Evolutionary conservation across 2,113 vertebrate genomes (phyloP).

Genomic region (Percopsis transmontana): DNA sequence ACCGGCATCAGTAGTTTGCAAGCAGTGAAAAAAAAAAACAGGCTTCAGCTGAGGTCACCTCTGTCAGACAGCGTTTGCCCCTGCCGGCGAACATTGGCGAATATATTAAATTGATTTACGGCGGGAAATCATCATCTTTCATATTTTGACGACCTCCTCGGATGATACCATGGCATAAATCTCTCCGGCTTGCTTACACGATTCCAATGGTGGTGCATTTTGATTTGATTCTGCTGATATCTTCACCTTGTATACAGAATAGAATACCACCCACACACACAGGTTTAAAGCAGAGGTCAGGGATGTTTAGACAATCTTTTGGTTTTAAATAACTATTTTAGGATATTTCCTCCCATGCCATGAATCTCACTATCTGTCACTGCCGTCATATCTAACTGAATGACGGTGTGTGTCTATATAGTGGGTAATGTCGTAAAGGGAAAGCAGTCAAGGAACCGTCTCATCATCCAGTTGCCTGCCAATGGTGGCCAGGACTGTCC

Average conservation of each 20-base stretch:
- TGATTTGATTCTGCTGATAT: slow-evolving; percentile 42
- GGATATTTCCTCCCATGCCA: slow-evolving; percentile 18
- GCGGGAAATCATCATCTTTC: slow-evolving; percentile 44
- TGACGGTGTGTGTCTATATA: slow-evolving; percentile 59
- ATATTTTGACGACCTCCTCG: slow-evolving; percentile 45
- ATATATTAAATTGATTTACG: slow-evolving; percentile 47
- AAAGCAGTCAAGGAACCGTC: slow-evolving; percentile 86
- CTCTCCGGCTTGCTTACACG: not conserved
- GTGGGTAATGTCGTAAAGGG: slow-evolving; percentile 70
- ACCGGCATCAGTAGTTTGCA: slow-evolving; percentile 16
- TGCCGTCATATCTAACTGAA: not conserved
- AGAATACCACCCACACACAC: slow-evolving; percentile 4
- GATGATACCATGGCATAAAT: slow-evolving; percentile 34
- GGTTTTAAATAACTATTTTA: slow-evolving; percentile 43
- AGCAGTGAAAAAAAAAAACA: slow-evolving; percentile 16
- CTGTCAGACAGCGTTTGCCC: not conserved
- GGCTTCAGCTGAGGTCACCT: slow-evolving; percentile 56
- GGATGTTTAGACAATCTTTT: slow-evolving; percentile 26
- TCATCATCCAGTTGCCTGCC: slow-evolving; percentile 88
- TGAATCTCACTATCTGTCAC: slow-evolving; percentile 9
- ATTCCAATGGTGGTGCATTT: slow-evolving; percentile 14
- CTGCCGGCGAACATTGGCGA: slow-evolving; percentile 22
- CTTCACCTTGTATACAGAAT: slow-evolving; percentile 34
- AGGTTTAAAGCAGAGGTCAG: slow-evolving; percentile 33
- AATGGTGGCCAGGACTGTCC: slow-evolving; percentile 94